Percentiles rank a stretch among this genome's conserved stretches.
Conservation (phyloP, 2,797 vertebrate species). For the Peromyscus attwateri region DNA sequence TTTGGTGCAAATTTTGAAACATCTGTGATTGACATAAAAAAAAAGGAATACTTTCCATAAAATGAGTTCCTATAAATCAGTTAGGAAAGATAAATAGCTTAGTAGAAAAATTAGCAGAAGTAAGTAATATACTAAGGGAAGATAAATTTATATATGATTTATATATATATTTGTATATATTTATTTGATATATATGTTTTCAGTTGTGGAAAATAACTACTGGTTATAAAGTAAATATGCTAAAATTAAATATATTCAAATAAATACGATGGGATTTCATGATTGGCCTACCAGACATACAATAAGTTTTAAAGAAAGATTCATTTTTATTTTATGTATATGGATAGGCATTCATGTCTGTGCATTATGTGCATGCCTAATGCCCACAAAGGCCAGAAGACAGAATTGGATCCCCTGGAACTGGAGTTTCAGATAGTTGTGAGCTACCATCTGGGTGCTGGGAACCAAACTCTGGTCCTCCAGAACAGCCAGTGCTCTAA, state of each 20-base stretch:
- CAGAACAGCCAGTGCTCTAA: not conserved
- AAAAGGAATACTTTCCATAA: not conserved
- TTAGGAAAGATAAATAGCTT: not conserved
- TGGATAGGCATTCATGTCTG: not conserved
- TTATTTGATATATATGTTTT: too few species aligned
- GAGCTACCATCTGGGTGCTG: not conserved
- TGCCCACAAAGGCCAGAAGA: not conserved
- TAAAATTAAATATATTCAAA: slow-evolving; percentile 1
- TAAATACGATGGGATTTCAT: not conserved
- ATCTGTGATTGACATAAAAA: not conserved
- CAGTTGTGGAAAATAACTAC: not conserved
- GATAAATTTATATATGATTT: not conserved
- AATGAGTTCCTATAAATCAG: slow-evolving; percentile 5
- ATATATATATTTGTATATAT: not conserved
- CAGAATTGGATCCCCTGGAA: not conserved
- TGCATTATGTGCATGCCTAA: too few species aligned
- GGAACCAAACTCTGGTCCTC: not conserved
- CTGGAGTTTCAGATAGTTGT: not conserved
- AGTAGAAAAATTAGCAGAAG: not conserved
- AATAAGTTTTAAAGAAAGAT: not conserved
- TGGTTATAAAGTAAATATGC: not conserved
- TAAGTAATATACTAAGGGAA: not conserved
- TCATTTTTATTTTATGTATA: not conserved
- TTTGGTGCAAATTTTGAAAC: not conserved
- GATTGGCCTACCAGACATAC: not conserved